A percentile compares a stretch with the other conserved stretches of the same genome.
phyloP scores from a whole-genome alignment of 2,888 invertebrate species.

The Busseola fusca region DNA sequence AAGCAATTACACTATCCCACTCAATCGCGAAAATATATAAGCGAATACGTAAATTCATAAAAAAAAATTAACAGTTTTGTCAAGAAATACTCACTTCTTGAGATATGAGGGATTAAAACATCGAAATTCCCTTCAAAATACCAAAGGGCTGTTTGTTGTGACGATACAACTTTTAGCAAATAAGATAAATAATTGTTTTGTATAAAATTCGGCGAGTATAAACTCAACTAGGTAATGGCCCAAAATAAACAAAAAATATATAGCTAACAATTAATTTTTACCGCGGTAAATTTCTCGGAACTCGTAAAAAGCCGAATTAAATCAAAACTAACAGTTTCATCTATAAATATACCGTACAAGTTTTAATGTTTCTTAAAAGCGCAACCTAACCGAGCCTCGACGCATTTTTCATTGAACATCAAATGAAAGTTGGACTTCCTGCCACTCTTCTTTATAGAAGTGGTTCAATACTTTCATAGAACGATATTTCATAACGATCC shows the following conservation, averaged over 20 bases:
- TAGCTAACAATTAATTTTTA: conserved; percentile 42
- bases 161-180: neutral
- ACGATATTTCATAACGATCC: conserved; percentile 37
- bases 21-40: neutral
- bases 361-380: conserved; percentile 50
- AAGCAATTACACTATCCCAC: neutral
- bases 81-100: neutral
- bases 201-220: conserved; percentile 25
- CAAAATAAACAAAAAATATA: conserved; percentile 35
- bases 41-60: neutral
- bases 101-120: neutral
- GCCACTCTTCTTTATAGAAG: conserved; percentile 53
- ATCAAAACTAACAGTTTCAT: conserved; percentile 54
- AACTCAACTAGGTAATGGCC: conserved; percentile 15
- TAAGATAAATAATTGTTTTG: conserved; percentile 14
- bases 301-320: conserved; percentile 49
- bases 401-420: conserved; percentile 56
- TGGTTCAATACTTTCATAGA: conserved; percentile 50
- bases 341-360: conserved; percentile 58
- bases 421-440: conserved; percentile 60
- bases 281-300: conserved; percentile 44
- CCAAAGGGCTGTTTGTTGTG: conserved; percentile 22
- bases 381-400: conserved; percentile 39
- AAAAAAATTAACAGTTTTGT: neutral
- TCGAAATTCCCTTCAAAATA: neutral